Percentiles rank a stretch among this genome's conserved stretches.
Conservation (phyloP, 1,140 invertebrate species). For the Frieseomelitta varia region DNA sequence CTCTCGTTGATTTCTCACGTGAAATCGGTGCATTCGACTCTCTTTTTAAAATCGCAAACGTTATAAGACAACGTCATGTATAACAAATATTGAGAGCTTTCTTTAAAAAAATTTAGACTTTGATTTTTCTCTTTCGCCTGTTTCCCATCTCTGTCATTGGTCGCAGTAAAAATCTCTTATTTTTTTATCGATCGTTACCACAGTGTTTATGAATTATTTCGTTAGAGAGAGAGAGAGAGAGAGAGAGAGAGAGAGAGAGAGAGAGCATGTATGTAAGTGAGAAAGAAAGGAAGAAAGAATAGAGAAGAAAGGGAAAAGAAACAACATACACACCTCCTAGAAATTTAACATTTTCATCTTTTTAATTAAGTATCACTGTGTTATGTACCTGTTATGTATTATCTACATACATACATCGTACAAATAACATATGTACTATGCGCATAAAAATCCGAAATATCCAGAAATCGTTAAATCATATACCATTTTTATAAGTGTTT, state of each 20-base stretch:
- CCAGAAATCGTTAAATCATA: too few relatives aligned
- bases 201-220: too few relatives aligned
- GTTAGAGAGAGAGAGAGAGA: background rate
- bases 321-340: background rate
- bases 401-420: background rate
- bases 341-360: background rate
- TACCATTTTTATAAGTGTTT: background rate
- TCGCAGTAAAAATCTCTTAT: background rate
- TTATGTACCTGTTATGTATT: background rate
- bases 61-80: background rate
- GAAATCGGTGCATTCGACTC: conserved; percentile 38
- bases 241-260: background rate
- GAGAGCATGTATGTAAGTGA: too few relatives aligned
- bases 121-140: background rate
- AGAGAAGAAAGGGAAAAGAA: background rate
- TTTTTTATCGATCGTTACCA: background rate
- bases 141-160: background rate
- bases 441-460: too few relatives aligned
- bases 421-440: background rate
- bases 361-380: background rate
- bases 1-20: conserved; percentile 42
- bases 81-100: background rate
- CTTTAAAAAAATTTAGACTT: background rate
- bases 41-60: background rate
- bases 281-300: background rate